Base-by-base conservation (phyloP, 1,140 invertebrate genomes). In the Cydia amplana region DNA sequence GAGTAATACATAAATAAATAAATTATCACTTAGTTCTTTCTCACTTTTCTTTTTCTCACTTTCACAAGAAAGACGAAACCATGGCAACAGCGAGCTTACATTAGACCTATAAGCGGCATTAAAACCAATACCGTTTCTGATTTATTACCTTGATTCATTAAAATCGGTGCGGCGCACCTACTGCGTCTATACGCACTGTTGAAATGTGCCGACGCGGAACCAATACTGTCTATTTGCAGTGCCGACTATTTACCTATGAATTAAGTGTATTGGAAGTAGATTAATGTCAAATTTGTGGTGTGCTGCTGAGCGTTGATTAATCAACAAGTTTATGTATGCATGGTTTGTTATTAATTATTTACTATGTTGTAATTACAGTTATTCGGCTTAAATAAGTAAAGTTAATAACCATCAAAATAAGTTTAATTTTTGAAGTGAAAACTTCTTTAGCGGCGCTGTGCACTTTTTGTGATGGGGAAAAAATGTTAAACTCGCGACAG, bases 191-290 rank as follows among this genome's bases (percentile, higher is more conserved):
- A 23, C 55, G 20, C 2, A 60, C 55, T 60, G 55, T 60, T 60
- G 20, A 60, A 60, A 60, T 60, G 7, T 60, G 55, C 55, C 55
- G 55, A 60, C 55, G 55, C 55, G 55, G 55, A 60, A 60, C 18
- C 55, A 60, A 60, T 60, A 60, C 55, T 60, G 18, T 60, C 7
- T 60, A 60, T 60, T 60, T 60, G 55, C 55, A 60, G 55, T 23
- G 23, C 55, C 20, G 20, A 60, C 55, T 60, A 60, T 60, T 60
- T 60, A 23, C 55, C 55, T 60, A 60, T 60, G 55, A 60, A 60
- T 60, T 60, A 60, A 60, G 55, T 60, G 55, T 60, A 60, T 60
- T 60, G 55, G 20, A 23, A 60, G 20, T 60, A 60, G 55, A 60
- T 60, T 60, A 60, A 60, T 60, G 55, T 10, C 55, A 60, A 60